Evolutionary conservation across 1,140 invertebrate species (phyloP).

Genomic region (Drosophila teissieri): DNA sequence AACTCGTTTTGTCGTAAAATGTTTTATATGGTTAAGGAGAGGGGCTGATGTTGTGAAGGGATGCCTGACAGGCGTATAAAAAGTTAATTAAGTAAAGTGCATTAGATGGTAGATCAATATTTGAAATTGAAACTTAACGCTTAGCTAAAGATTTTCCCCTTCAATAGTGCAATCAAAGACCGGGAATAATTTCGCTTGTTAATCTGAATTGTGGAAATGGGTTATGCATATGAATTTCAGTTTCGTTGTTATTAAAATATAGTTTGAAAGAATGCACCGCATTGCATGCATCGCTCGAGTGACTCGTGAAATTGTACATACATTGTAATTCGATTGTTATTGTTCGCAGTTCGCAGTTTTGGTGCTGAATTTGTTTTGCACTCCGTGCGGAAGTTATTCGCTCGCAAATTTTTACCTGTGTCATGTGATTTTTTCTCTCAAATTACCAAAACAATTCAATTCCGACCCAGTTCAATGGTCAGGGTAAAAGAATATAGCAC

Average conservation of each 20-base stretch:
- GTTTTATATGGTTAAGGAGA: constrained; percentile 15
- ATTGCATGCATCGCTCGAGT: constrained; percentile 62
- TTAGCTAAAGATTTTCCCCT: no score
- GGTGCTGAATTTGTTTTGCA: constrained; percentile 18
- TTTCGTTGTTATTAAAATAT: constrained; percentile 30
- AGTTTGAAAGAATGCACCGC: constrained; percentile 43
- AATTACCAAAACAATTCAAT: constrained; percentile 20
- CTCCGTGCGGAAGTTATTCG: constrained; percentile 64
- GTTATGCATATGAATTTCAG: constrained; percentile 10
- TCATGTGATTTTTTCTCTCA: constrained; percentile 38
- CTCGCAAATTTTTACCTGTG: constrained; percentile 47
- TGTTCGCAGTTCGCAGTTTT: constrained; percentile 29
- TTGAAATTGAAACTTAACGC: not conserved
- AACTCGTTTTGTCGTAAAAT: constrained; percentile 52
- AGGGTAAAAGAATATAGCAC: not conserved
- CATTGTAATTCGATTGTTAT: constrained; percentile 44
- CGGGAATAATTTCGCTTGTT: not conserved
- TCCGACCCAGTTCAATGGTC: constrained; percentile 44
- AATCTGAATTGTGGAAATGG: not conserved
- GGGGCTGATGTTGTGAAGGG: not conserved
- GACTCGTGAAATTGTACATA: constrained; percentile 50
- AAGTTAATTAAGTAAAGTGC: constrained; percentile 36
- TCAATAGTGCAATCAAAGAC: no score
- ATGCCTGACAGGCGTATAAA: constrained; percentile 16
- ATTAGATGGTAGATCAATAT: not conserved